Evolutionary conservation across 1,140 invertebrate species (phyloP).

Genomic region (Lordiphosa clarofinis): DNA sequence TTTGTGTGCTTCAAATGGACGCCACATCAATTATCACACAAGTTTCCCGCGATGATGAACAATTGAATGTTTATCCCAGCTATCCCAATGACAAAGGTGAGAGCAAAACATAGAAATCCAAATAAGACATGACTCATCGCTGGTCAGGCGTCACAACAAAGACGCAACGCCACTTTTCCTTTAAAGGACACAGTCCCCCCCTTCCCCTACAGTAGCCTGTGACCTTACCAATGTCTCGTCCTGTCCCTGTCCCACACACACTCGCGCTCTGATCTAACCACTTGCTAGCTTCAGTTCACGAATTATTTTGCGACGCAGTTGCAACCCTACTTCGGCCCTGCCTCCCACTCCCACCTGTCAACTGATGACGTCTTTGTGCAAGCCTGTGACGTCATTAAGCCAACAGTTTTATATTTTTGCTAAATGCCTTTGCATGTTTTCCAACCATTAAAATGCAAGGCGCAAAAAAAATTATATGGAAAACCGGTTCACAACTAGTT

Average conservation of each 20-base stretch:
- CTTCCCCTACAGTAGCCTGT: constrained; percentile 15
- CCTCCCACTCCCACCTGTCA: constrained; percentile 64
- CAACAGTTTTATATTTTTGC: constrained; percentile 10
- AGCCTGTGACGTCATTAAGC: constrained; percentile 33
- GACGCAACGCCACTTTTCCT: constrained; percentile 61
- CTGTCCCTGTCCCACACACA: constrained; percentile 4
- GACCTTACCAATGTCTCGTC: constrained; percentile 24
- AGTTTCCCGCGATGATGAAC: constrained; percentile 97
- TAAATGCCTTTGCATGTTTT: constrained; percentile 57
- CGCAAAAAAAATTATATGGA: constrained; percentile 29
- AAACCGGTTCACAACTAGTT: constrained; percentile 69
- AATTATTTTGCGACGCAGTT: constrained; percentile 57
- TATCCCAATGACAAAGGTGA: constrained; percentile 95
- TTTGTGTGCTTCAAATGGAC: constrained; percentile 92
- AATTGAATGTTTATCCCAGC: constrained; percentile 92
- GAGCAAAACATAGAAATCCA: constrained; percentile 70
- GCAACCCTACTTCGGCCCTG: constrained; percentile 38
- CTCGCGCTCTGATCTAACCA: constrained; percentile 54
- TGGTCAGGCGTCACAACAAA: constrained; percentile 64
- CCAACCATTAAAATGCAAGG: constrained; percentile 68
- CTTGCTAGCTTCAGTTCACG: constrained; percentile 50
- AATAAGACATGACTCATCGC: constrained; percentile 51
- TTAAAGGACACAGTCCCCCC: constrained; percentile 40
- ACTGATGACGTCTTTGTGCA: constrained; percentile 58
- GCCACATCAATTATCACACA: constrained; percentile 98